Evolutionary conservation across 2,888 invertebrate genomes (phyloP), one percentile per base, ranked within the genome.

Genomic region (Xestobium rufovillosum): DNA sequence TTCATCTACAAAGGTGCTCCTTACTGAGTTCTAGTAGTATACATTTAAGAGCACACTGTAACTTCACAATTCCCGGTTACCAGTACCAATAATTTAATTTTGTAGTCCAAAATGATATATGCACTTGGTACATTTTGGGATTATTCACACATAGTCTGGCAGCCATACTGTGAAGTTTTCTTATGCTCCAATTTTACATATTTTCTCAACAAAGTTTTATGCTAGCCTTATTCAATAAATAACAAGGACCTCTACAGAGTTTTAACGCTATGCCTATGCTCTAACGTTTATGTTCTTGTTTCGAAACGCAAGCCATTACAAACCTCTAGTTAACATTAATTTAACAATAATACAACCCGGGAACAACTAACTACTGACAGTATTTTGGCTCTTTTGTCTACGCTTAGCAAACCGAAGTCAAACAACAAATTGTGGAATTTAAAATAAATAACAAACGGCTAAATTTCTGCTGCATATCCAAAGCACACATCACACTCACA

Each of bases 141-240:
- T n/a, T n/a, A n/a, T n/a, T n/a, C n/a, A n/a, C n/a, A n/a, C n/a
- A n/a, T n/a, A n/a, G n/a, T n/a, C n/a, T n/a, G n/a, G n/a, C n/a
- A n/a, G n/a, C n/a, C n/a, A n/a, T n/a, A n/a, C n/a, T n/a, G n/a
- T n/a, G n/a, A n/a, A n/a, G n/a, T n/a, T n/a, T n/a, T n/a, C n/a
- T n/a, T n/a, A n/a, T n/a, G n/a, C n/a, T n/a, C n/a, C n/a, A n/a
- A 47, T 39, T 49, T 34, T 42, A 51, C 52, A 49, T 43, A 47
- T 53, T 51, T 53, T 6, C n/a, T 19, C 23, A 57, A 56, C 55
- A 57, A 57, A 48, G 50, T 45, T 36, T 41, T 50, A 53, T 43
- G 43, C 49, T 53, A 57, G 50, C 34, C 60, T 62, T 63, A 63
- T 49, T 51, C 59, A 64, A 56, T 64, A 63, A 60, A 60, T 64